A percentile compares a stretch with the other conserved stretches of the same genome.
Conservation (phyloP, 1,140 invertebrate genomes). For the Dolichoris vasculosae region DNA sequence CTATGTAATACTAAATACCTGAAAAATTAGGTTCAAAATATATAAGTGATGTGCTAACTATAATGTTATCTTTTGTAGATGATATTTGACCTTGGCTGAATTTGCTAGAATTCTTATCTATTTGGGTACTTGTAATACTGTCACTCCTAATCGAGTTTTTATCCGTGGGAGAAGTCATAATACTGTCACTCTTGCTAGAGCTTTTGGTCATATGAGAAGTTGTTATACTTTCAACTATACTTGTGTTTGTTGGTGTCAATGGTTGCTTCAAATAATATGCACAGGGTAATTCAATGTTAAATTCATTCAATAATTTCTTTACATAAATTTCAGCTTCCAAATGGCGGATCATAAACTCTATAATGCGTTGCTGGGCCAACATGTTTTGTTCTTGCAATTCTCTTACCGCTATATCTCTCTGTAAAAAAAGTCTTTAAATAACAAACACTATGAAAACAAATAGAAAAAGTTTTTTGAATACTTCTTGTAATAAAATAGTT, state of each 20-base stretch:
- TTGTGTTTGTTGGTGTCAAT: conserved; percentile 56
- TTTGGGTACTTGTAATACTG: conserved; percentile 32
- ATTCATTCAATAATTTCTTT: conserved; percentile 65
- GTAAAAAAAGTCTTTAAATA: background rate
- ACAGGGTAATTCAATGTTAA: conserved; percentile 64
- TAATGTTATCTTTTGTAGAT: background rate
- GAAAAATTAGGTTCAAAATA: conserved; percentile 22
- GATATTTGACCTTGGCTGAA: background rate
- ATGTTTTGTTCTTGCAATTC: conserved; percentile 68
- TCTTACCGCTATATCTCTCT: conserved; percentile 67
- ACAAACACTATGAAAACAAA: background rate
- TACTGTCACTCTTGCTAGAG: background rate
- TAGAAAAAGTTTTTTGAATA: conserved; percentile 46
- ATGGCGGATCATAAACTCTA: conserved; percentile 70
- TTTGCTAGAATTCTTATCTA: background rate
- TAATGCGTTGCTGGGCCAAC: conserved; percentile 65
- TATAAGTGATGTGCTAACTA: background rate
- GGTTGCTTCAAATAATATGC: conserved; percentile 59
- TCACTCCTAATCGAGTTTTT: background rate
- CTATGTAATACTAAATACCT: background rate
- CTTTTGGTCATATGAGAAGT: background rate
- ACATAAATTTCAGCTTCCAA: conserved; percentile 69
- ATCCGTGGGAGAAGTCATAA: background rate
- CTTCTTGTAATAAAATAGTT: conserved; percentile 65
- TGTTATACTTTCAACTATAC: conserved; percentile 53